Evolutionary conservation across 92 coral and sea anemone genomes (phyloP), one percentile per base, ranked within the genome.

Genomic region (Actinernus sp.): DNA sequence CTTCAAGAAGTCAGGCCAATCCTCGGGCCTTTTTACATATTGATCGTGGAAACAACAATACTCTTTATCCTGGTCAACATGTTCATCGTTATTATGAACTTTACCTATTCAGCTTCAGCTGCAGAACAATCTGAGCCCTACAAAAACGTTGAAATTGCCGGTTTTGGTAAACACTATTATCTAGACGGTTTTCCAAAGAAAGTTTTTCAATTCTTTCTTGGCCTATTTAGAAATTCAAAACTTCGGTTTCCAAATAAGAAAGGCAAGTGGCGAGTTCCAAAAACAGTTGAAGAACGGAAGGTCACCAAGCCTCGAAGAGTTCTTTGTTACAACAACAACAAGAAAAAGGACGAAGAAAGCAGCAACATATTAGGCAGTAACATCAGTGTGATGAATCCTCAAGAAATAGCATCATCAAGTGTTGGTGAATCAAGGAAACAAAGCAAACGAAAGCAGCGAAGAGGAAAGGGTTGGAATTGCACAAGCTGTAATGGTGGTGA

Each of bases 71-170:
- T 90, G 20, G 57, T 86, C 17, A 86, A 86, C 63, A 81, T 90
- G 85, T 90, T 90, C 31, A 49, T 90, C 1, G 91, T 81, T 18
- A 90, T 90, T 38, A 73, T 90, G 1, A 70, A 90, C 76, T 49
- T 73, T 12, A 74, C 92, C 3, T 90, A 80, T 44, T 61, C 66
- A 24, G 76, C 71, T 16, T 53, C 57, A 19, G 74, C 83, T 29
- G 67, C 57, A 20, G 33, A 59, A 14, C 63, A 70, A 10, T 58
- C 66, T n/a, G 81, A 81, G 0, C 66, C 40, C 4, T 77, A 69
- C 29, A 73, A 85, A 3, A 81, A 77, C 25, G 76, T 55, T 1
- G 71, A 84, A 31, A 72, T 68, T 5, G 90, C 87, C 33, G 24
- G 21, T 11, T 84, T 84, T 49, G 56, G 78, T 31, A 50, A 60